Percentiles rank a stretch among this genome's conserved stretches.
phyloP scores from a whole-genome alignment of 2,888 invertebrate genomes.

The Ypsolopha sequella region DNA sequence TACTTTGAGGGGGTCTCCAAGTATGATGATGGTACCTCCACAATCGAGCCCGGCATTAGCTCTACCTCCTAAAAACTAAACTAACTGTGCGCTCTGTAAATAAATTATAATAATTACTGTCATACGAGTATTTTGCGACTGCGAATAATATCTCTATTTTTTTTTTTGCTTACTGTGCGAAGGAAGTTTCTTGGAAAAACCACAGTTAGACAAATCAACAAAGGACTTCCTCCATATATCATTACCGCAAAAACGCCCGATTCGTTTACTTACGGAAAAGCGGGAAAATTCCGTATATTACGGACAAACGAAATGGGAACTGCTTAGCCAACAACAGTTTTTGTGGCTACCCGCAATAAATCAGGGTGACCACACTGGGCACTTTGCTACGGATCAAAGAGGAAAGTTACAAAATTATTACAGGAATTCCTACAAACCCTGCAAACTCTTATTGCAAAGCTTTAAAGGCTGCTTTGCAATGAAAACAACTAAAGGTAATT shows the following conservation, averaged over 20 bases:
- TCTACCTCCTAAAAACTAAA: no score
- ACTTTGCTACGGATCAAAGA: background rate
- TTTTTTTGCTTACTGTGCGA: no score
- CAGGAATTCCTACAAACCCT: background rate
- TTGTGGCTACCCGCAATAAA: conserved; percentile 40
- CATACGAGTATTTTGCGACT: no score
- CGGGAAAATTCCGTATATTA: background rate
- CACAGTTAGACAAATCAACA: no score
- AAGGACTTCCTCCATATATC: conserved; percentile 9
- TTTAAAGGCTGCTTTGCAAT: background rate
- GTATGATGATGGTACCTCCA: no score
- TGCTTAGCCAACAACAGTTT: conserved; percentile 33
- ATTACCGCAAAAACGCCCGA: conserved; percentile 16
- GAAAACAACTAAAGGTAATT: background rate
- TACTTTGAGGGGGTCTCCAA: no score
- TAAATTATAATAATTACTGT: no score
- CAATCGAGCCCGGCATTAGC: no score
- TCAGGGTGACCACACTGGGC: conserved; percentile 25
- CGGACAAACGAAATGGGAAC: conserved; percentile 23
- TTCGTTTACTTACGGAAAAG: background rate
- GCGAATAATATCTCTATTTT: no score
- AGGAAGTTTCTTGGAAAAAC: no score
- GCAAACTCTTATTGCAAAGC: background rate
- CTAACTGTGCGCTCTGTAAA: no score
- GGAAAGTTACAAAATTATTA: background rate